Evolutionary conservation across 2,888 invertebrate species (phyloP).

Genomic region (Erebia epiphron): DNA sequence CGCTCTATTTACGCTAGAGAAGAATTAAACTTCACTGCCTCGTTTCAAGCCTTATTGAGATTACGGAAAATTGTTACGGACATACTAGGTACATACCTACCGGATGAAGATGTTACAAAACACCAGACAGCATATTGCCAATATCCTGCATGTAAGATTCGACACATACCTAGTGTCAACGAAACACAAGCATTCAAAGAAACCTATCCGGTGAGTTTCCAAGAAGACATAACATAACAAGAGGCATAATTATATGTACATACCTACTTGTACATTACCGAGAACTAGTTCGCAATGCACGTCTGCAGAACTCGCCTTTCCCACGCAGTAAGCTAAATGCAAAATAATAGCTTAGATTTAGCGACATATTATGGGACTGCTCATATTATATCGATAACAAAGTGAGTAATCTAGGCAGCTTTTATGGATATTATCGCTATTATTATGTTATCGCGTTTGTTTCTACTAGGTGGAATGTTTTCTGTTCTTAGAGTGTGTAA

Average conservation of each 20-base stretch:
- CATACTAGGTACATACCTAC: neutral
- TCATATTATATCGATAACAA: constrained; percentile 1
- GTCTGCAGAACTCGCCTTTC: constrained; percentile 21
- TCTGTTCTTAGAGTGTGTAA: neutral
- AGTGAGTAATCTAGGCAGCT: neutral
- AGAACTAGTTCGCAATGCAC: constrained; percentile 21
- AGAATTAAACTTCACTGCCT: neutral
- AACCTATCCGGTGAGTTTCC: neutral
- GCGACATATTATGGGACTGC: constrained; percentile 11
- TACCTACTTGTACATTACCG: constrained; percentile 17
- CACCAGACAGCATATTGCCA: neutral
- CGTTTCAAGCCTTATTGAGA: neutral
- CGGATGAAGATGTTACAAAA: neutral
- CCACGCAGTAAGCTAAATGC: constrained; percentile 26
- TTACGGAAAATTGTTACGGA: neutral
- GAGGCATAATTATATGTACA: neutral
- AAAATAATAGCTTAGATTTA: constrained; percentile 17
- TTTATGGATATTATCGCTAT: constrained; percentile 13
- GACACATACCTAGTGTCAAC: neutral
- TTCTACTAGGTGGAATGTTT: neutral
- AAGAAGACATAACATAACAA: neutral
- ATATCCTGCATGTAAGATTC: neutral
- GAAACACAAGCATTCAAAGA: constrained; percentile 4
- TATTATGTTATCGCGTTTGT: neutral
- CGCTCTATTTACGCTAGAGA: too few species aligned